Percentiles rank a stretch among this genome's conserved stretches.
phyloP scores from a whole-genome alignment of 2,113 vertebrate genomes.

The Eira barbara region DNA sequence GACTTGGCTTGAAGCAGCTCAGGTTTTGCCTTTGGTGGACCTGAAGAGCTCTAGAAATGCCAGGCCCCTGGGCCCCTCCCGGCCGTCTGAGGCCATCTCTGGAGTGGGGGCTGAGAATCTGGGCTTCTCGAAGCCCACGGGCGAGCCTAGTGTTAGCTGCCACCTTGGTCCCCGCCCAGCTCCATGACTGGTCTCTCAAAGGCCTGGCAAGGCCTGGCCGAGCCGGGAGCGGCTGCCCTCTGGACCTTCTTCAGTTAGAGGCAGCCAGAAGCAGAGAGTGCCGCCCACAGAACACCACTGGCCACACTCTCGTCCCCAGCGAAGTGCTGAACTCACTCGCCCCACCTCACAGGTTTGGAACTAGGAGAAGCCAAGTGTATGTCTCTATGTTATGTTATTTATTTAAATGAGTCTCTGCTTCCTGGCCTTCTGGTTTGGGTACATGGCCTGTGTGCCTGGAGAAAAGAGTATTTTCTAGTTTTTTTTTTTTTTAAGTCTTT shows the following conservation, averaged over 20 bases:
- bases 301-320: neutral
- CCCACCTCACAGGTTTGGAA: neutral
- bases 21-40: neutral
- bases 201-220: neutral
- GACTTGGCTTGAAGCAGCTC: neutral
- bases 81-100: neutral
- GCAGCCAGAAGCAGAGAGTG: rapidly evolving
- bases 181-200: neutral
- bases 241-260: neutral
- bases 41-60: neutral
- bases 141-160: neutral
- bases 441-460: conserved; percentile 66
- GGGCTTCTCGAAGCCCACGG: neutral
- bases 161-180: neutral
- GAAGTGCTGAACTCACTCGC: neutral
- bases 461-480: conserved; percentile 47
- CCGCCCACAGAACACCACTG: neutral
- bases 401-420: conserved; percentile 71
- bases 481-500: conserved; percentile 70
- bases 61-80: neutral
- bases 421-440: neutral
- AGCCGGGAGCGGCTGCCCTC: neutral
- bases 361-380: neutral
- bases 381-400: conserved; percentile 72
- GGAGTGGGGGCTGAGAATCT: neutral